Base-by-base conservation (phyloP, 2,888 invertebrate species). In the Latrodectus elegans region DNA sequence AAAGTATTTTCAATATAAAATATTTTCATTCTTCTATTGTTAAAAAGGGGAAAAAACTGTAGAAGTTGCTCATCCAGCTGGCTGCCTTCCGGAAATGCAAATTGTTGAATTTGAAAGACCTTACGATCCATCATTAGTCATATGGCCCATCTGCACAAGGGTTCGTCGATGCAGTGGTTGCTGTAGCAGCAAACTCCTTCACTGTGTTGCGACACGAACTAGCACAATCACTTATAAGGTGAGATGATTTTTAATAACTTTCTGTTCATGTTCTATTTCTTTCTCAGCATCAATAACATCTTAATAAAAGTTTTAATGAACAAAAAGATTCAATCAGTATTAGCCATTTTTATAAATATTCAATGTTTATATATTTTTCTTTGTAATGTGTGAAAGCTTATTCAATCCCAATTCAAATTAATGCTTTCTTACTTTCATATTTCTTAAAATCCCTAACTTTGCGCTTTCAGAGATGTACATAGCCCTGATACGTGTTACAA, bases 41-140 rank as follows among this genome's bases (percentile, higher is more conserved):
- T 51, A 8, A n/a, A 14, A 15, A 85, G 84, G 60, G 17, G 88
- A 74, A 17, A 11, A 77, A 52, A 26, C 72, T 14, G 77, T 88
- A 15, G 81, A 77, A 74, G 80, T 86, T 51, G 90, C 90, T 12
- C 80, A 76, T 22, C 89, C 89, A 49, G 91, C 91, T 14, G 89
- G 88, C 55, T 91, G 91, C 78, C 76, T 86, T 68, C 90, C 91
- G 11, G 91, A 91, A 78, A 67, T 89, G 74, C 82, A 84, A 60
- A 90, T 90, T 8, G 90, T 91, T 8, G 81, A 89, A 12, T 84
- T 91, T n/a, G 85, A 90, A 38, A 70, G 90, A 9, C 84, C 89
- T 49, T 72, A 17, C 10, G 94, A 95, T 90, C 93, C 94, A 0
- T 93, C 93, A 85, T 91, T 93, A 8, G 91, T 94, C 38, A 95